Evolutionary conservation across 2,888 invertebrate species (phyloP).

Genomic region (Tenthredo scrophulariae): DNA sequence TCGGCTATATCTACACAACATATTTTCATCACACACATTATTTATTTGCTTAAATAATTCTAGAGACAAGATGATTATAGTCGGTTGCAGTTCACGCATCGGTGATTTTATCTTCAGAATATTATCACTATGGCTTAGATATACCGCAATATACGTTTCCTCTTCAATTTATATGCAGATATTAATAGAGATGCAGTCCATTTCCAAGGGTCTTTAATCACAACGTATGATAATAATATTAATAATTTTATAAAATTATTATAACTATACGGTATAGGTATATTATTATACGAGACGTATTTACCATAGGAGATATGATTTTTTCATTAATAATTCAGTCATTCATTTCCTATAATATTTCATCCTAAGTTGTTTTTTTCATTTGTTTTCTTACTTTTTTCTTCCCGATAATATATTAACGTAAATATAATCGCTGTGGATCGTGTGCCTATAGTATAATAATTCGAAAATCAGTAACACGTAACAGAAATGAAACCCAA

Average conservation of each 20-base stretch:
- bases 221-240: neutral
- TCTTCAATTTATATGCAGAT: constrained; percentile 34
- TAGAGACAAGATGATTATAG: neutral
- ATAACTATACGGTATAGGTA: neutral
- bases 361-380: no score
- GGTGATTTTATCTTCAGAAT: neutral
- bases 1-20: neutral
- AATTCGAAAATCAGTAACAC: neutral
- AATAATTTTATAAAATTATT: neutral
- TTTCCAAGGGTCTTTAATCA: neutral
- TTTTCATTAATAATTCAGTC: no score
- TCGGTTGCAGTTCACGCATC: neutral
- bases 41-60: neutral
- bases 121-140: neutral
- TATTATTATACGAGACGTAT: neutral
- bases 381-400: neutral
- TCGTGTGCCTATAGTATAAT: neutral
- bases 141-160: neutral
- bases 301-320: no score
- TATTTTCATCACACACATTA: neutral
- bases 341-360: no score
- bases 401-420: neutral
- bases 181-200: constrained; percentile 22
- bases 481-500: neutral
- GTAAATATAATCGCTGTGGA: neutral